Evolutionary conservation across 2,888 invertebrate species (phyloP).

Genomic region (Drosophila setosimentum): DNA sequence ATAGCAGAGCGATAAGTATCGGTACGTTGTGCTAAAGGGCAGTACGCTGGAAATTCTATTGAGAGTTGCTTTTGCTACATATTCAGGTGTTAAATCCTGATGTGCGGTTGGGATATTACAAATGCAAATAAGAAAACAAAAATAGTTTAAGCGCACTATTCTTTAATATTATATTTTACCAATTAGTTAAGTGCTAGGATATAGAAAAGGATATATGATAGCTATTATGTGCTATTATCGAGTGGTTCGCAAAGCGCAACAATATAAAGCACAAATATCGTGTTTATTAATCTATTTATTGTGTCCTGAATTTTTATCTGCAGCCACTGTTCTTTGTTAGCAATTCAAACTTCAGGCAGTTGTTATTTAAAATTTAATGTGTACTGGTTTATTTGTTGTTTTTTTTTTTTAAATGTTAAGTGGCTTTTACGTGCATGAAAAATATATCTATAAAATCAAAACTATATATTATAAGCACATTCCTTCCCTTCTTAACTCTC

Average conservation of each 20-base stretch:
- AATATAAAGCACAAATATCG: background rate
- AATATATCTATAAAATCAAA: background rate
- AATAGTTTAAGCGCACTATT: background rate
- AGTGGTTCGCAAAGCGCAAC: background rate
- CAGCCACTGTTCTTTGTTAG: background rate
- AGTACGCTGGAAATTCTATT: background rate
- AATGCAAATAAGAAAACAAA: background rate
- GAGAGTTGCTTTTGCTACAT: background rate
- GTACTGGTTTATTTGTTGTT: too few relatives aligned
- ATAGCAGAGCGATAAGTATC: conserved; percentile 5
- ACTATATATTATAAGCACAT: background rate
- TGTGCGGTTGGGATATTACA: background rate
- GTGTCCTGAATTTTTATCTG: background rate
- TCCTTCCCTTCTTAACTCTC: background rate
- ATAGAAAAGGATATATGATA: background rate
- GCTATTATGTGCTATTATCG: background rate
- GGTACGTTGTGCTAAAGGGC: background rate
- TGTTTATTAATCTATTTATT: background rate
- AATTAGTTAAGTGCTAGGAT: background rate
- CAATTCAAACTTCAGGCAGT: background rate
- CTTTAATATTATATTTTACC: background rate
- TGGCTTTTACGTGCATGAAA: background rate
- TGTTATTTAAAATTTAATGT: background rate
- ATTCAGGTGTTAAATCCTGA: background rate
- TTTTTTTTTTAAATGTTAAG: background rate